Base-by-base conservation (phyloP, 2,113 vertebrate genomes). In the Odontophorus gujanensis region DNA sequence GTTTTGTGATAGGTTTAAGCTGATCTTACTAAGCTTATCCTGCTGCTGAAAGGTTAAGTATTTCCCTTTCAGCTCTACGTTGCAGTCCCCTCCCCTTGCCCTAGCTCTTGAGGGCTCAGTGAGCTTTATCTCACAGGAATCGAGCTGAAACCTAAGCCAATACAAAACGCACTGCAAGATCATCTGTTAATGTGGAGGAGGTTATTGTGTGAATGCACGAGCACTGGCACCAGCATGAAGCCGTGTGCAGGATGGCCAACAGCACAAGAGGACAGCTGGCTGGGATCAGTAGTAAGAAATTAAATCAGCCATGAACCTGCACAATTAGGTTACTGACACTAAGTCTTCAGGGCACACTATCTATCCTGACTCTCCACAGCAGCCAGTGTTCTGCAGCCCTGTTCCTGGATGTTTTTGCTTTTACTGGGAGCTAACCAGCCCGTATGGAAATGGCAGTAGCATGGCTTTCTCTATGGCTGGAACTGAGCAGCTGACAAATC, bases 401-500 rank as follows among this genome's bases (percentile, higher is more conserved):
- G 14, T n/a, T 63, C 42, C 5, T 1, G 4, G 6, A 57, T 15
- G 59, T 17, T 58, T 32, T 43, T 25, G 32, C 62, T 11, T 36
- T 25, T 16, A 22, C 26, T 73, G 47, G 13, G 24, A 22, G 26
- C 45, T 53, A 76, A 61, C 53, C 36, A 84, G 48, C 11, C 36
- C 40, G 11, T 15, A 36, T 11, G 47, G 36, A 68, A 94, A 72
- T 28, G 48, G 16, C 53, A 38, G 28, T 5, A 59, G 61, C 58
- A 48, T 11, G 36, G 28, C 26, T 19, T 40, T 77, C 48, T 63
- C 30, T 62, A 3, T 40, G 30, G 50, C 69, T 71, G 51, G 68
- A 51, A 71, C 68, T 69, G 11, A 22, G 28, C 59, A 77, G 59
- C 50, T 11, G 77, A 48, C 0, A 0, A 24, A 13, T 0, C 19